Evolutionary conservation across 1,140 invertebrate genomes (phyloP).

Genomic region (Saccostrea glomerata): DNA sequence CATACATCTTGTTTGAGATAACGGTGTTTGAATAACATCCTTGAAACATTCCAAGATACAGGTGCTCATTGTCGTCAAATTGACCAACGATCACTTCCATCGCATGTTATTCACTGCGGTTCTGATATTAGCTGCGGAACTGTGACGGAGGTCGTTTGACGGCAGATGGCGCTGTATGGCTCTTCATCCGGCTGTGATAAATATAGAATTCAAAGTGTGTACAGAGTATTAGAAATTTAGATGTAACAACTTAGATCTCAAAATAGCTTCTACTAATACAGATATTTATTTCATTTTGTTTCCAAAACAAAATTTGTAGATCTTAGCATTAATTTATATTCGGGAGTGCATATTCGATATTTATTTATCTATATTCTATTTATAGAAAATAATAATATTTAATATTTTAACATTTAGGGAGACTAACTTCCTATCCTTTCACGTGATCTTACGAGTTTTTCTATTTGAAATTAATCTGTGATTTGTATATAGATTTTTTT

Average conservation of each 20-base stretch:
- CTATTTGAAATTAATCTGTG: not conserved
- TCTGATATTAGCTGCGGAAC: not conserved
- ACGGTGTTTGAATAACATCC: not conserved
- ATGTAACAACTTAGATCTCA: not conserved
- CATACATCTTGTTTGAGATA: not conserved
- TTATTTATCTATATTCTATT: conserved; percentile 30
- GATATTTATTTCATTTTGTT: conserved; percentile 27
- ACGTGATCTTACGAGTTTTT: not conserved
- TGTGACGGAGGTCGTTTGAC: not conserved
- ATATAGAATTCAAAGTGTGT: not conserved
- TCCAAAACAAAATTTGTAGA: conserved; percentile 1
- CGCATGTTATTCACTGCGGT: not conserved
- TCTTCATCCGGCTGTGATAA: conserved; percentile 24
- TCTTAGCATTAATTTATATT: conserved; percentile 7
- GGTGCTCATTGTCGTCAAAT: not conserved
- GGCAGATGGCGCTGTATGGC: conserved; percentile 14
- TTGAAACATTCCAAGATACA: not conserved
- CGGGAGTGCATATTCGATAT: not conserved
- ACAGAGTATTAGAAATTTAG: not conserved
- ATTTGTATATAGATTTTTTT: conserved; percentile 12
- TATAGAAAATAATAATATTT: conserved; percentile 16
- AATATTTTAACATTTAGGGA: not conserved
- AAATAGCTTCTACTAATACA: not conserved
- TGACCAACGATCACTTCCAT: not conserved
- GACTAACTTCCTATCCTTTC: not conserved